Evolutionary conservation across 2,888 invertebrate genomes (phyloP).

Genomic region (Eledone cirrhosa): DNA sequence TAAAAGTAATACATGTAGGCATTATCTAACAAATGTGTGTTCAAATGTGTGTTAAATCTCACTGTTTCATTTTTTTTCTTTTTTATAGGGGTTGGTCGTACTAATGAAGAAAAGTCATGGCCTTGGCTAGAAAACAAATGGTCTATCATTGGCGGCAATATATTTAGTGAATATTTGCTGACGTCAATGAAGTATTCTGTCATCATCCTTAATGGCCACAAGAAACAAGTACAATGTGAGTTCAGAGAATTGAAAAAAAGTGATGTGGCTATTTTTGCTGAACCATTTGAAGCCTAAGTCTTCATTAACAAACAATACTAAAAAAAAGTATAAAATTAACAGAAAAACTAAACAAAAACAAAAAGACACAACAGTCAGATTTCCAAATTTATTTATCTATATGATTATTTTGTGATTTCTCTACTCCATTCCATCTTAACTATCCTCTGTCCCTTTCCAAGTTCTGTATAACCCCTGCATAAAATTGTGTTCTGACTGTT

Average conservation of each 20-base stretch:
- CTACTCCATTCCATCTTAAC: no score
- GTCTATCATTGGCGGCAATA: conserved; percentile 76
- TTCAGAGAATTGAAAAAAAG: conserved; percentile 77
- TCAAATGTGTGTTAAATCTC: no score
- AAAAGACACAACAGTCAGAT: neutral
- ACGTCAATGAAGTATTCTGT: conserved; percentile 77
- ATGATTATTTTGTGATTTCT: no score
- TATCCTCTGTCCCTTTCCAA: no score
- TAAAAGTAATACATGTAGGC: no score
- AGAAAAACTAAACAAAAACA: neutral
- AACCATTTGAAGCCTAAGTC: conserved; percentile 19
- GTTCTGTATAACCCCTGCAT: no score
- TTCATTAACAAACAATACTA: neutral
- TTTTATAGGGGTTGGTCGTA: conserved; percentile 39
- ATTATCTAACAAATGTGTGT: no score
- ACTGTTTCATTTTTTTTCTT: neutral
- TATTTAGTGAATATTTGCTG: conserved; percentile 79
- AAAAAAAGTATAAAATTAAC: no score
- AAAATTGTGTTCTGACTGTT: no score
- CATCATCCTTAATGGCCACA: conserved; percentile 77
- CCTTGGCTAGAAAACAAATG: conserved; percentile 76
- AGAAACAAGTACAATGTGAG: conserved; percentile 79
- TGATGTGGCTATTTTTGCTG: conserved; percentile 65
- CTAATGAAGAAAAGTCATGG: conserved; percentile 57
- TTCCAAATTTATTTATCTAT: no score